phyloP scores from a whole-genome alignment of 2,797 vertebrate genomes.

The Periparus ater region DNA sequence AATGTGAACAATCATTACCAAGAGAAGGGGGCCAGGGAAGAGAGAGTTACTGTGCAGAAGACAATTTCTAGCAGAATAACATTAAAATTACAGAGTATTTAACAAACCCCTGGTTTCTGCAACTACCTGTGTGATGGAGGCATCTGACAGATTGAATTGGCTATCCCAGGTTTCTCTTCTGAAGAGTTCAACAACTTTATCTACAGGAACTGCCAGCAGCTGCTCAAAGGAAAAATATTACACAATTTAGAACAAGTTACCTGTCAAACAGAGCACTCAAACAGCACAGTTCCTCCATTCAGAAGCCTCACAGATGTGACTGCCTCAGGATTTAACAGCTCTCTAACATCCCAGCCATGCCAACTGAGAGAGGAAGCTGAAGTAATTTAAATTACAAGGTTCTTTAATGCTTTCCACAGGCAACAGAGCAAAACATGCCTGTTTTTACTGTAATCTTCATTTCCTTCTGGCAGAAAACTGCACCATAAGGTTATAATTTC shows the following conservation, averaged over 20 bases:
- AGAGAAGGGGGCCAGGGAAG: background rate
- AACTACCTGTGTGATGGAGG: constrained; percentile 84
- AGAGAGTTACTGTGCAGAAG: background rate
- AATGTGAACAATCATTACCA: background rate
- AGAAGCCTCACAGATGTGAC: background rate
- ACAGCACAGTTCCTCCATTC: background rate
- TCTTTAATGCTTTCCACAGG: constrained; percentile 3
- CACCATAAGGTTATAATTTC: background rate
- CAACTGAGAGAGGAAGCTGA: background rate
- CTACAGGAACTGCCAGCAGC: constrained; percentile 92
- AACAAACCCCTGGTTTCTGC: background rate
- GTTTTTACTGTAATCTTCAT: background rate
- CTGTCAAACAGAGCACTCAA: background rate
- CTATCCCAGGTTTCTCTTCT: constrained; percentile 86
- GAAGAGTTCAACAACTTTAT: constrained; percentile 86
- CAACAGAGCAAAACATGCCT: background rate
- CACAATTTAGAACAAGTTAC: background rate
- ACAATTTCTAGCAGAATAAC: background rate
- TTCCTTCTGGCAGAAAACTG: constrained; percentile 25
- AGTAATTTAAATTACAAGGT: constrained; percentile 4
- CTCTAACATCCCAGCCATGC: background rate
- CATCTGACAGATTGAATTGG: constrained; percentile 81
- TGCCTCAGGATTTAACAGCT: background rate
- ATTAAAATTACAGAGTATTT: background rate
- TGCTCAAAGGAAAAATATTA: constrained; percentile 53